A percentile compares a stretch with the other conserved stretches of the same genome.
These are phyloP conservation scores for Hypsibius dujardini DNA, from an alignment of 1,140 invertebrate genomes.

Conservation along the genomic window DNA sequence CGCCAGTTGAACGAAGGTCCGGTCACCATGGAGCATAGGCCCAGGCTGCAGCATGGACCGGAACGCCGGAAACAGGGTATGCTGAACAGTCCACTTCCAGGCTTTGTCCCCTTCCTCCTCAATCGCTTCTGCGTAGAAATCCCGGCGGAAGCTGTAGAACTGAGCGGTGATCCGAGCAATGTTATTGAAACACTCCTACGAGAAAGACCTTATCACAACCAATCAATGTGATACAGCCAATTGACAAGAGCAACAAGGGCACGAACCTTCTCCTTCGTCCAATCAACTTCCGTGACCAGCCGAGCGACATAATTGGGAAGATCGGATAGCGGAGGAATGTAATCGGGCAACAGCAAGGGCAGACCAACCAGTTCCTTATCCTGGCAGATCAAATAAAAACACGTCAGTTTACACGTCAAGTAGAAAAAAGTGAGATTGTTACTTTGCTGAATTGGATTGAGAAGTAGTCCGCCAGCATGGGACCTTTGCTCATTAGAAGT, in stretches of 20 bases:
- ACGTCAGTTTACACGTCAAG: slow-evolving; percentile 43
- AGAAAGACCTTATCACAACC: no score
- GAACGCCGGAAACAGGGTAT: slow-evolving; percentile 61
- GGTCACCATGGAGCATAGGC: slow-evolving; percentile 49
- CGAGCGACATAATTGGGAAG: slow-evolving; percentile 62
- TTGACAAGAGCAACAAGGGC: slow-evolving; percentile 7
- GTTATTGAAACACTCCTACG: slow-evolving; percentile 62
- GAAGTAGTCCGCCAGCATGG: slow-evolving; percentile 81
- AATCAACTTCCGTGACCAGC: slow-evolving; percentile 59
- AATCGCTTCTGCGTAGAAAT: slow-evolving; percentile 20
- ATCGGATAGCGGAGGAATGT: slow-evolving; percentile 53
- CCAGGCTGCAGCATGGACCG: slow-evolving; percentile 61
- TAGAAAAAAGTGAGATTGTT: slow-evolving; percentile 19
- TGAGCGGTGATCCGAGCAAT: slow-evolving; percentile 62
- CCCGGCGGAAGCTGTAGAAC: slow-evolving; percentile 48
- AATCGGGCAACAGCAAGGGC: slow-evolving; percentile 49
- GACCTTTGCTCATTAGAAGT: slow-evolving; percentile 49
- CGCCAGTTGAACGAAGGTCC: slow-evolving; percentile 57
- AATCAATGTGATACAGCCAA: slow-evolving; percentile 27
- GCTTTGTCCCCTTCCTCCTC: slow-evolving; percentile 19
- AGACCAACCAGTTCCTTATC: slow-evolving; percentile 32
- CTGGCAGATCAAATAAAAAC: slow-evolving; percentile 25
- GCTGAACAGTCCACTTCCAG: slow-evolving; percentile 59
- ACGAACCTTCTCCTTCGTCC: slow-evolving; percentile 13
- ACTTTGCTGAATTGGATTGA: slow-evolving; percentile 54